Evolutionary conservation across 2,888 invertebrate genomes (phyloP).

Genomic region (Tortrix viridana): DNA sequence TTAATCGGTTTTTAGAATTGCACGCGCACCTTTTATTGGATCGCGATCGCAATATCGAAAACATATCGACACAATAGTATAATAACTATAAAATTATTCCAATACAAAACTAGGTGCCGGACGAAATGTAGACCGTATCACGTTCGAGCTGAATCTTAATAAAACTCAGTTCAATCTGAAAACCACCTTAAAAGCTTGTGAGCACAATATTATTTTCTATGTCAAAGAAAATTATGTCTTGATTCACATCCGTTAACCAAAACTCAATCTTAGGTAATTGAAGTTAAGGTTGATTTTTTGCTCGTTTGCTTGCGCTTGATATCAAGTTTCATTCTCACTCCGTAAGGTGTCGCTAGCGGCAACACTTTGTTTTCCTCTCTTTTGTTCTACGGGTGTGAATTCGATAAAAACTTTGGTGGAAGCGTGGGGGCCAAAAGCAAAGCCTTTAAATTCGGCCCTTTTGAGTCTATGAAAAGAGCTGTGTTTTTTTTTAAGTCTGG

Average conservation of each 20-base stretch:
- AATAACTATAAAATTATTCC: slow-evolving; percentile 82
- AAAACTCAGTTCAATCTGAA: slow-evolving; percentile 49
- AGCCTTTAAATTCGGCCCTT: slow-evolving; percentile 41
- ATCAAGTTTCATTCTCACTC: slow-evolving; percentile 81
- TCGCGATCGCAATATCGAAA: slow-evolving; percentile 32
- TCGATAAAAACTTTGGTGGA: slow-evolving; percentile 73
- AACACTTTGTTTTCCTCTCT: slow-evolving; percentile 75
- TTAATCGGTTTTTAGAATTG: no score
- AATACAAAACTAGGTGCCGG: slow-evolving; percentile 74
- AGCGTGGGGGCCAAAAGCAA: slow-evolving; percentile 57
- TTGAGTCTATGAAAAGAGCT: slow-evolving; percentile 50
- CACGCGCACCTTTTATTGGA: slow-evolving; percentile 1
- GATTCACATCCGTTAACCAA: slow-evolving; percentile 41
- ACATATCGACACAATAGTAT: slow-evolving; percentile 42
- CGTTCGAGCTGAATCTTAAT: slow-evolving; percentile 74
- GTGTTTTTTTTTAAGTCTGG: slow-evolving; percentile 56
- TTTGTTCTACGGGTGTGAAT: slow-evolving; percentile 80
- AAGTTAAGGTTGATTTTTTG: slow-evolving; percentile 47
- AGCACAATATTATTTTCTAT: slow-evolving; percentile 43
- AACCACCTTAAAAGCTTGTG: slow-evolving; percentile 48
- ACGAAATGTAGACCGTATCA: slow-evolving; percentile 79
- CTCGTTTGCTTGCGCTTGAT: slow-evolving; percentile 48
- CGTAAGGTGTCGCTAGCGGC: slow-evolving; percentile 81
- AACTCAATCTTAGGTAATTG: slow-evolving; percentile 48
- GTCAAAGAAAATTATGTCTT: slow-evolving; percentile 23